Evolutionary conservation across 2,113 vertebrate species (phyloP), one percentile per base, ranked within the genome.

Genomic region (Motacilla alba): DNA sequence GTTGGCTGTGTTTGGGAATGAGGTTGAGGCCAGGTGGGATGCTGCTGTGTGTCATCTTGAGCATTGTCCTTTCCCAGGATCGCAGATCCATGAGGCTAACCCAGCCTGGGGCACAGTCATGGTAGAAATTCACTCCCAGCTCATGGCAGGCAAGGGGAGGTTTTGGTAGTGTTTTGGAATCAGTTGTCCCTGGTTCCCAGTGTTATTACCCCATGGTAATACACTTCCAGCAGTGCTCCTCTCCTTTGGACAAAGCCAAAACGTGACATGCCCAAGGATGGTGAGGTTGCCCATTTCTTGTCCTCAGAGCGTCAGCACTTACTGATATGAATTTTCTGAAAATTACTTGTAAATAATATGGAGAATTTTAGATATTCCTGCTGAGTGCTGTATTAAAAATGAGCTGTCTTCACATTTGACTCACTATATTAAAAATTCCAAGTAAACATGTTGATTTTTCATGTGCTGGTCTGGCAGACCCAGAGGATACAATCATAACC

Each of bases 181-280:
- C 50, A 22, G 20, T 52, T 93, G 46, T 58, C 23, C 63, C 23
- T 90, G 53, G 13, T 62, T 90, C 33, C 47, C 37, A 15, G 10
- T 44, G 19, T 56, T 73, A 56, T 56, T 73, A 56, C 6, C 23
- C 33, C 0, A 1, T 68, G 35, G 33, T 53, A 84, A 78, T 66
- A 56, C 13, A 2, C 7, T 87, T 87, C 70, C 46, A 82, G n/a
- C 37, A 70, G 28, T 7, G 33, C 52, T 24, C 8, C 11, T 21
- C 41, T 79, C 26, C 50, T 93, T 69, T 70, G 62, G 79, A 7
- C 0, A 0, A 56, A 46, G 33, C 20, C 17, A n/a, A 59, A 88
- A 23, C 0, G 0, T 67, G 59, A 50, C 0, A 0, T 88, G 33
- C 24, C 66, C n/a, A 55, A 73, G 37, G 27, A 37, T 3, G 13